phyloP scores from a whole-genome alignment of 2,888 invertebrate genomes.

The Calameuta idolon region DNA sequence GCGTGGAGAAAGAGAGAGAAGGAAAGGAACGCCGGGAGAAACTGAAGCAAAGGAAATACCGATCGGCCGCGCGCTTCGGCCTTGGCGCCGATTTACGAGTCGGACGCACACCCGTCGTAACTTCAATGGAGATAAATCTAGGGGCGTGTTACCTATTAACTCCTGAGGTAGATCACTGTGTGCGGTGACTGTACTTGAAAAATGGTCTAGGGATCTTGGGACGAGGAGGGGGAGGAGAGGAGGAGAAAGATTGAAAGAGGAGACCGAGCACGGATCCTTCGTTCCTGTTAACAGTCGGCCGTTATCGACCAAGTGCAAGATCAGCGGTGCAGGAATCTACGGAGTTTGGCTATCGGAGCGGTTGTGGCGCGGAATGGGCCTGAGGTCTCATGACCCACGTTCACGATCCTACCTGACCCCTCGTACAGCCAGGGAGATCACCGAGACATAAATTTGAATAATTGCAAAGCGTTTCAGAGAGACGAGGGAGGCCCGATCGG shows the following conservation, averaged over 20 bases:
- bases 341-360: not conserved
- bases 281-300: not conserved
- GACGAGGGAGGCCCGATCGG: not conserved
- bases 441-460: constrained; percentile 24
- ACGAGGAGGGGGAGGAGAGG: not conserved
- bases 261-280: not conserved
- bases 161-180: constrained; percentile 27
- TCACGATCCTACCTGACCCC: constrained; percentile 1
- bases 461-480: constrained; percentile 4
- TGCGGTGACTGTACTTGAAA: constrained; percentile 7
- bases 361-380: not conserved
- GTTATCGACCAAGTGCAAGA: not conserved
- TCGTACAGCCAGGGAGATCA: constrained; percentile 13
- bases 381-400: not conserved
- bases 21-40: not conserved
- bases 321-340: not conserved
- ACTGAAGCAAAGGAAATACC: not conserved
- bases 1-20: too few species aligned
- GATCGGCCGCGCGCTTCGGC: not conserved
- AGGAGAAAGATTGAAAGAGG: not conserved
- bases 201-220: not conserved
- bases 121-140: constrained; percentile 28
- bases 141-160: constrained; percentile 34
- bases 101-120: not conserved
- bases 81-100: not conserved